A percentile compares a stretch with the other conserved stretches of the same genome.
Evolutionary conservation across 2,113 vertebrate genomes (phyloP).

Genomic region (Myrmophylax atrothorax): DNA sequence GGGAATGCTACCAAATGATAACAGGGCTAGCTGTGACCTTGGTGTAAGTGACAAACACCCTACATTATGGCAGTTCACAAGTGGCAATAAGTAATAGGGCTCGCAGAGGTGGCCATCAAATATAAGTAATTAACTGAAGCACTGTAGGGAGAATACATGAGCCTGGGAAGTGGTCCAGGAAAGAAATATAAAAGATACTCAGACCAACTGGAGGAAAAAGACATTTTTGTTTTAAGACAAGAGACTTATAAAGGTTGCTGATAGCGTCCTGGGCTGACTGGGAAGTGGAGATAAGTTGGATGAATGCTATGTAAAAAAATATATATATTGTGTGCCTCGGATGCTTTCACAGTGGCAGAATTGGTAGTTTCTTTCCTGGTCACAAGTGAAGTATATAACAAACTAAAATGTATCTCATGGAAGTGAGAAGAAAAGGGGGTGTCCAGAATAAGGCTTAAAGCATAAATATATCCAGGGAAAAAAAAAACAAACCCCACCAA

Average conservation of each 20-base stretch:
- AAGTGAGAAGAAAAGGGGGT: rapidly evolving
- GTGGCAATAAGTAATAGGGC: constrained; percentile 65
- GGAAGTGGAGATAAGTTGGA: constrained; percentile 13
- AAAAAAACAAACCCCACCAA: background rate
- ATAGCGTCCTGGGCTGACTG: constrained; percentile 14
- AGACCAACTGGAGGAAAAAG: background rate
- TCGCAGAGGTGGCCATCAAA: constrained; percentile 67
- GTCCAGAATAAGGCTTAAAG: background rate
- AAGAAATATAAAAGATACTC: constrained; percentile 15
- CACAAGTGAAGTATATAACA: background rate
- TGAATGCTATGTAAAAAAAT: background rate
- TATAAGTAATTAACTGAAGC: constrained; percentile 72
- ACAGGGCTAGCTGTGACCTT: constrained; percentile 60
- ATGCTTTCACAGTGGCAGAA: background rate
- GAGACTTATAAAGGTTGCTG: constrained; percentile 29
- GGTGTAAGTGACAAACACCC: constrained; percentile 54
- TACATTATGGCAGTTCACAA: constrained; percentile 54
- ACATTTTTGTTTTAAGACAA: background rate
- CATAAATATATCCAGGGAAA: background rate
- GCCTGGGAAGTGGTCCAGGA: constrained; percentile 75
- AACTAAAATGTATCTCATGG: background rate
- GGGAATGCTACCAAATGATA: constrained; percentile 39
- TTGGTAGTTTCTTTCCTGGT: background rate
- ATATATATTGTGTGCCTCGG: background rate
- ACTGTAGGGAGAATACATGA: constrained; percentile 35